These are phyloP conservation scores for Neopipo cinnamomea DNA, from an alignment of 2,113 vertebrate genomes.

Conservation along the genomic window DNA sequence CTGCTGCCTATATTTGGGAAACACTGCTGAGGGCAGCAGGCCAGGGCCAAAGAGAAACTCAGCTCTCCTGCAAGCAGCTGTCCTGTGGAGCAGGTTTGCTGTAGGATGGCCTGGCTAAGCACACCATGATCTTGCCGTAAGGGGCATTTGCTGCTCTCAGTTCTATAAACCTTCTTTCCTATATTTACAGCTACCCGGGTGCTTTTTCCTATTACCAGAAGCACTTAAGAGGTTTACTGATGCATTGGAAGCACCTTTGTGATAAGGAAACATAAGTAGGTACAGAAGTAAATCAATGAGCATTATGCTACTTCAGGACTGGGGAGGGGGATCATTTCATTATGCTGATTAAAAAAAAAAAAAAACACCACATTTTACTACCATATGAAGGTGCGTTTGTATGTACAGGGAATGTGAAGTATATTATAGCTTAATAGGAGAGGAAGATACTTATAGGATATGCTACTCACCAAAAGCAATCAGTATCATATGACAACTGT, in stretches of 20 bases:
- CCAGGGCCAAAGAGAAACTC: not conserved
- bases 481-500: not conserved
- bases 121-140: rapidly evolving
- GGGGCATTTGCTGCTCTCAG: not conserved
- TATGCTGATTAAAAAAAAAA: not conserved
- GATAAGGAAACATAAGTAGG: not conserved
- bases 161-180: not conserved
- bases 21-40: not conserved
- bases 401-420: not conserved
- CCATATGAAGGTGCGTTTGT: not conserved
- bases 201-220: slow-evolving; percentile 3
- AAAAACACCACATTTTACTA: not conserved
- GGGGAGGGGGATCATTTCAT: not conserved
- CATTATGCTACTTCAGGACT: not conserved
- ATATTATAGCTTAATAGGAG: not conserved
- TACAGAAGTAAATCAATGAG: slow-evolving; percentile 37
- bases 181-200: not conserved
- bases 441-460: not conserved
- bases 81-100: not conserved
- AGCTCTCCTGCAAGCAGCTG: not conserved
- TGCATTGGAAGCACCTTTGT: slow-evolving; percentile 22
- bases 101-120: not conserved
- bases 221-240: slow-evolving; percentile 2
- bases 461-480: not conserved
- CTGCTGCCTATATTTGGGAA: not conserved